These are phyloP conservation scores for Oophaga sylvatica DNA, from an alignment of 2,797 vertebrate species.

Conservation along the genomic window DNA sequence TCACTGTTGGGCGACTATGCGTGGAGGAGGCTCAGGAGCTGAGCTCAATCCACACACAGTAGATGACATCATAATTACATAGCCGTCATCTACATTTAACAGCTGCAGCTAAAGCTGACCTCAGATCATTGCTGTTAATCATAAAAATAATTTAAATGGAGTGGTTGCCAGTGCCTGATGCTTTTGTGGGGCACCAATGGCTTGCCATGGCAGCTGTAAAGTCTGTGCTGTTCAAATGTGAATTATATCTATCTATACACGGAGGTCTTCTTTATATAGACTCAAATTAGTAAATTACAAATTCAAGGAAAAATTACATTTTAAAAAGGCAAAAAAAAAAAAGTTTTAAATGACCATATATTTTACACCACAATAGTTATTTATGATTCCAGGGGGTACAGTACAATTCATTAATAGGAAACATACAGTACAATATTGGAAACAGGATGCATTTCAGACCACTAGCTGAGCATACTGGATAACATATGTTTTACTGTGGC, in stretches of 20 bases:
- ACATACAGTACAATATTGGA: constrained; percentile 15
- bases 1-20: too few species aligned
- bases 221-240: background rate
- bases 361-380: constrained; percentile 7
- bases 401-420: constrained; percentile 26
- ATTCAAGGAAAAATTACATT: constrained; percentile 12
- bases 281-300: background rate
- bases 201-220: too few species aligned
- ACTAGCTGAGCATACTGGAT: background rate
- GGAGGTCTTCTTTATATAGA: background rate
- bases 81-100: too few species aligned
- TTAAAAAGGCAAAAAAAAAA: constrained; percentile 15
- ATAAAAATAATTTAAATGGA: too few species aligned
- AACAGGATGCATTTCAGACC: background rate
- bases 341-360: background rate
- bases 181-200: too few species aligned
- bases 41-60: too few species aligned
- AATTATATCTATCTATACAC: background rate
- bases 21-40: too few species aligned
- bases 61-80: too few species aligned
- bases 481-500: background rate
- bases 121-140: too few species aligned
- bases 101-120: too few species aligned
- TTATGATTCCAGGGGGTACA: background rate
- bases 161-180: too few species aligned